A percentile compares a stretch with the other conserved stretches of the same genome.
phyloP scores from a whole-genome alignment of 2,797 vertebrate genomes.

The Hemitrygon akajei region DNA sequence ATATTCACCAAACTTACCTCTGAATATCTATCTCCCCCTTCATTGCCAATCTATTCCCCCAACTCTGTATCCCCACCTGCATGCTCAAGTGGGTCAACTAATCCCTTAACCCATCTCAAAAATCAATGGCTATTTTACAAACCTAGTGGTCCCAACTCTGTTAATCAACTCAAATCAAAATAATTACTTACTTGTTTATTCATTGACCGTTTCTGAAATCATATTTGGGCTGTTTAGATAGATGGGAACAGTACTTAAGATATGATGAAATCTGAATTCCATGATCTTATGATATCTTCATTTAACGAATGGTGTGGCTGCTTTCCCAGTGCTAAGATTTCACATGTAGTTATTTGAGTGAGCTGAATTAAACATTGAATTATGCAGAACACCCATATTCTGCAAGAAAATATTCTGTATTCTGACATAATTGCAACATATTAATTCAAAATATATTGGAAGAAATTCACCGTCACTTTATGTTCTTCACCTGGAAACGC shows the following conservation, averaged over 20 bases:
- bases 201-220: neutral
- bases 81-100: neutral
- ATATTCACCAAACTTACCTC: too few relatives aligned
- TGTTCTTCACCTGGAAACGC: neutral
- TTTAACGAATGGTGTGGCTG: neutral
- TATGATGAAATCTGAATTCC: neutral
- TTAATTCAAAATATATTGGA: neutral
- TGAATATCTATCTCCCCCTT: too few relatives aligned
- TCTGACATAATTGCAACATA: neutral
- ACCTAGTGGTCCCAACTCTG: neutral
- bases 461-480: neutral
- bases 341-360: neutral
- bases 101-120: neutral
- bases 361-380: neutral
- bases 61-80: neutral
- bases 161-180: neutral
- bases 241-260: neutral
- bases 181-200: neutral
- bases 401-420: neutral
- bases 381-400: neutral
- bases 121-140: neutral
- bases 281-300: neutral
- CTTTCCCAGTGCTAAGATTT: neutral
- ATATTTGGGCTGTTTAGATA: neutral
- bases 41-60: too few relatives aligned